A percentile compares a stretch with the other conserved stretches of the same genome.
Conservation (phyloP, 2,888 invertebrate genomes). For the Calephelis perditalis region DNA sequence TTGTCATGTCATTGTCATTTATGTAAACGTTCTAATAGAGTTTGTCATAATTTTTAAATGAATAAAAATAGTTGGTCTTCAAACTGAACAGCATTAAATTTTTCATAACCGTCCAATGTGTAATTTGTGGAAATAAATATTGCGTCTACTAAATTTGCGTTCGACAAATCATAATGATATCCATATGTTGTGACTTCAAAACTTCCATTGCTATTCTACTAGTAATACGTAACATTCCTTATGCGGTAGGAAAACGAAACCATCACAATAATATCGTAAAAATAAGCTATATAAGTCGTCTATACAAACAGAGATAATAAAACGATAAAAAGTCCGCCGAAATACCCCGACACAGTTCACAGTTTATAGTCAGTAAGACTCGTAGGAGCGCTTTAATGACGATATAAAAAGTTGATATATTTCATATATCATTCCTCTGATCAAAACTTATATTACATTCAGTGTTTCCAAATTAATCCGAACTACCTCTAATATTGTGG, state of each 20-base stretch:
- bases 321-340: conserved; percentile 52
- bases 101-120: conserved; percentile 65
- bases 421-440: conserved; percentile 52
- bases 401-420: conserved; percentile 50
- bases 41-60: no score
- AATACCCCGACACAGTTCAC: conserved; percentile 42
- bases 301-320: conserved; percentile 72
- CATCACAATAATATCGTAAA: conserved; percentile 72
- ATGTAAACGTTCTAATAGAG: no score
- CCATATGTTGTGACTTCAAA: conserved; percentile 58
- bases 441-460: conserved; percentile 36
- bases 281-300: conserved; percentile 70
- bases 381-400: conserved; percentile 34
- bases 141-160: conserved; percentile 51
- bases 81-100: conserved; percentile 49
- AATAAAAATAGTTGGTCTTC: conserved; percentile 25
- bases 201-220: conserved; percentile 60
- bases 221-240: conserved; percentile 68
- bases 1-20: no score
- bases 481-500: conserved; percentile 44
- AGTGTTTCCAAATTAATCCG: conserved; percentile 35
- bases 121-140: conserved; percentile 56
- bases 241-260: conserved; percentile 75
- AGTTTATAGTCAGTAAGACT: conserved; percentile 69
- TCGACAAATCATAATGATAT: conserved; percentile 60